Evolutionary conservation across 1,140 invertebrate species (phyloP), one percentile per base, ranked within the genome.

Genomic region (Nephotettix cincticeps): DNA sequence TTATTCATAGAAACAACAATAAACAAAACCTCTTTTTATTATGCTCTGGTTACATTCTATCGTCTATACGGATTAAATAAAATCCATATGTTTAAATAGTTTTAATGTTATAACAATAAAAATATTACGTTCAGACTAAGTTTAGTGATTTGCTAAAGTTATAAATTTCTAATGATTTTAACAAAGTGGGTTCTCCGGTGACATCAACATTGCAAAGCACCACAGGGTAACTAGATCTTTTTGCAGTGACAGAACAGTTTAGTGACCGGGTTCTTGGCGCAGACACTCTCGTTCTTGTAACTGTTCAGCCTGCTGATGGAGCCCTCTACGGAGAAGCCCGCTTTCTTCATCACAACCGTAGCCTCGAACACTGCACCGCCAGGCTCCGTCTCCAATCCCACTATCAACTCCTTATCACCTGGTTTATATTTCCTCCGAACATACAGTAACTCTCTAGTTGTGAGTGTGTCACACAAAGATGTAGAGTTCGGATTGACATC

Each of bases 271-370:
- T 93, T 86, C 65, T 88, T 84, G 27, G 94, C 85, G 77, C 93
- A 95, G 72, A 82, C 83, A 79, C 92, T 93, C 79, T 94, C 91
- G 69, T 87, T 86, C 2, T 90, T 90, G 74, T 94, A 94, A n/a
- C 89, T 77, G 79, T 94, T 94, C n/a, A 93, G 83, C 27, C 93
- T 84, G 76, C 92, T 93, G 25, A 94, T 84, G 1, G 87, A 86
- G 0, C 90, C 91, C 0, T 86, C 84, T 0, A 89, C 58, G 51
- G 74, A 69, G 56, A 76, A 28, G 9, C 51, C 40, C 27, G 72
- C 43, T 23, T 72, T 79, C 1, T 85, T 82, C 0, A 45, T 78
- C 1, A 86, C 82, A 0, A 93, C 80, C 0, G 91, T 92, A 0
- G 86, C 89, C 79, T 94, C 92, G 75, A 94, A 93, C n/a, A 91